These are phyloP conservation scores for Bimastos eiseni DNA, from an alignment of 2,888 invertebrate genomes.

Conservation along the genomic window DNA sequence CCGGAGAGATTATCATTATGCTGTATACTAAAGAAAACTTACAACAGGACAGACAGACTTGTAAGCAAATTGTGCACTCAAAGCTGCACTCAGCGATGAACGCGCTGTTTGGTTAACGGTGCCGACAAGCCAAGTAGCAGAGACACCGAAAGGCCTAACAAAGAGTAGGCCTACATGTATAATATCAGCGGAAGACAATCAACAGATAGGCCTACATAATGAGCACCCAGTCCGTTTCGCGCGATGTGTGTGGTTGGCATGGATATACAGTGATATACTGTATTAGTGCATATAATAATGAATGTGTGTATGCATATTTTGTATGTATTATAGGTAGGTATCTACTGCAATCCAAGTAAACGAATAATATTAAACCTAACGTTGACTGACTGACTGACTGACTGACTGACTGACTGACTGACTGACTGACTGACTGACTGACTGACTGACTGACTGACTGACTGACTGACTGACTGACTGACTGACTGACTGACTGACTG, in stretches of 20 bases:
- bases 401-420: conserved; percentile 42
- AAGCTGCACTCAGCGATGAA: no score
- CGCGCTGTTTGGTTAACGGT: no score
- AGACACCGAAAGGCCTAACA: no score
- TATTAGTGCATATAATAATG: no score
- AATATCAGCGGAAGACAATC: no score
- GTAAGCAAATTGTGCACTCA: no score
- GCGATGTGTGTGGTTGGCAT: neutral
- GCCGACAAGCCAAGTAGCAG: no score
- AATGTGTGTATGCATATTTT: neutral
- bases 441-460: conserved; percentile 29
- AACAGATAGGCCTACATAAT: no score
- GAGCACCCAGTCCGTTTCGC: neutral
- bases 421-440: conserved; percentile 42
- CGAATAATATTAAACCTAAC: no score
- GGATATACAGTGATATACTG: neutral
- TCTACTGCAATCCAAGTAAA: neutral
- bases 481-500: conserved; percentile 41
- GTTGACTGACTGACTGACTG: conserved; percentile 34
- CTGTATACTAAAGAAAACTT: neutral
- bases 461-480: neutral
- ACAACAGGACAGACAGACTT: neutral
- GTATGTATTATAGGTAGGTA: neutral
- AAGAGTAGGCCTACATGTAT: no score
- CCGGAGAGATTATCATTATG: no score